Base-by-base conservation (phyloP, 2,113 vertebrate species). In the Dermatemys mawii region DNA sequence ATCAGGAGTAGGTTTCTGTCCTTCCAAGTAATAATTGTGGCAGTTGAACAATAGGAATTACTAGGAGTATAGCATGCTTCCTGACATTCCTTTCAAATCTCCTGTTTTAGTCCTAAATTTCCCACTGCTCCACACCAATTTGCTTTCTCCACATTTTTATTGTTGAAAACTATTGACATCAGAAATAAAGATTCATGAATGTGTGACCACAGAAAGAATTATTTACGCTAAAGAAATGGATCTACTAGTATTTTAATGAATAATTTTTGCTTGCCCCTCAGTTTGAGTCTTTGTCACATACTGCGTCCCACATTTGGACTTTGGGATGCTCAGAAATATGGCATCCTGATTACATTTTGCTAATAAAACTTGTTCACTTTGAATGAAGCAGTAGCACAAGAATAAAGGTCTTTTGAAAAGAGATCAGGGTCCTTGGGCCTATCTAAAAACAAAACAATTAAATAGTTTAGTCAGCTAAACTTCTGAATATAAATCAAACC, bases 401-500 rank as follows among this genome's bases (percentile, higher is more conserved):
- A 83, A 80, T 96, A 96, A 95, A 96, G 92, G 78, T 97, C 91
- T 94, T 95, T 96, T 95, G 92, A 96, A 97, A 95, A 60, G 95
- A 88, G 91, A 93, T 96, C 95, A 95, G 93, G 91, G 86, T 97
- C 95, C 80, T 86, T 94, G 78, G 24, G 55, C 90, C 93, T 90
- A 94, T 95, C 95, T 96, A 91, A 94, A 97, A 96, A 97, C 93
- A 91, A 96, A 96, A 97, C n/a, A 97, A 97, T 97, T 78, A 93
- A 96, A 94, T 73, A 96, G 49, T 89, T 96, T n/a, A n/a, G n/a
- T n/a, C 92, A 96, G 79, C 90, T 94, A 95, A 95, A 95, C 88
- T 90, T 92, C 83, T 87, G 88, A 81, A 91, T 53, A 96, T 95
- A 96, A 97, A 97, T 96, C 93, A 97, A 96, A 93, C 84, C 82